Base-by-base conservation (phyloP, 2,797 vertebrate species). In the Heteromormyrus szaboi region DNA sequence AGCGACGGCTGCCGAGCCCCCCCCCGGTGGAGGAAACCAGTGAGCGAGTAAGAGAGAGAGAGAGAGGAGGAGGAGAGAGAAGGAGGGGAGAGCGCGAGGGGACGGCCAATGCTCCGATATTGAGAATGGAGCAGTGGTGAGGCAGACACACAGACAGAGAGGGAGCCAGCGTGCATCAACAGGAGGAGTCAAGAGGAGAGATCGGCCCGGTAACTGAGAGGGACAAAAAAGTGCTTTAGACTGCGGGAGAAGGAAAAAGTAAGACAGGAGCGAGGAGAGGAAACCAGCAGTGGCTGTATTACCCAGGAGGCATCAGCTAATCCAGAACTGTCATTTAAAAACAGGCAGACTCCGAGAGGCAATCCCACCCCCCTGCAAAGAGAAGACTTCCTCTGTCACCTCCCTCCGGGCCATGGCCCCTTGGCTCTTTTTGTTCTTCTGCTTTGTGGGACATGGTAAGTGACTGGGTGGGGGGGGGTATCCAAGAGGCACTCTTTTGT, bases 381-480 rank as follows among this genome's bases (percentile, higher is more conserved):
- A 79, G 72, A 79, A 88, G 62, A 92, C 93, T 94, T 94, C 94
- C 93, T 90, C 91, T 68, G 93, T 92, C 92, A 92, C 92, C 86
- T 91, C 86, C 8, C 11, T 56, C 33, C 2, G 33, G 22, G 92
- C 89, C 91, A 96, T 97, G 96, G 92, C 94, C 93, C 91, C 91
- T 46, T 91, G 94, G 94, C 89, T 96, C 56, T 87, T 91, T 48
- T 91, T 95, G 89, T 90, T 96, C 90, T 91, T 95, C 90, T 95
- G 94, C 91, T 90, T 95, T 92, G 91, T 92, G 86, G 92, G 92
- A 94, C 94, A 95, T 14, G 95, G 96, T 96, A 93, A 95, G 95
- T 92, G 93, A 87, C 53, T 62, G 50, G 85, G 89, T 7, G 5
- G 51, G 25, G 59, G 59, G 59, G 54, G 59, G 59, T 65, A 25